A percentile compares a stretch with the other conserved stretches of the same genome.
These are phyloP conservation scores for Monopterus albus DNA, from an alignment of 2,113 vertebrate species.

Conservation along the genomic window DNA sequence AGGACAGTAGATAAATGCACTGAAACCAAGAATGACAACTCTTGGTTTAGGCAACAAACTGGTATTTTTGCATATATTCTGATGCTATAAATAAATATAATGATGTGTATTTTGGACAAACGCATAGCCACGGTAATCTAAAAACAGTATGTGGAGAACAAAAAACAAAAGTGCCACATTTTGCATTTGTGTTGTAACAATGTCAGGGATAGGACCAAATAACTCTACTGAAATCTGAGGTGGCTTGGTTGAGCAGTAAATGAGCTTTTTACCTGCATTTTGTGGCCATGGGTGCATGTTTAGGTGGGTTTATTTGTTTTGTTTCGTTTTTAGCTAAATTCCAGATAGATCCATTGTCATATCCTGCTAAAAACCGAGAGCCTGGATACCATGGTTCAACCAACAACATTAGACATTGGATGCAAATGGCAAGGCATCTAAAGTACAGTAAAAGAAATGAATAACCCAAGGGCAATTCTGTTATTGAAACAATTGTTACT, in stretches of 20 bases:
- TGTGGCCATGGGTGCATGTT: background rate
- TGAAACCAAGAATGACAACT: background rate
- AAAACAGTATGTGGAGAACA: too few relatives aligned
- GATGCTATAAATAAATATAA: too few relatives aligned
- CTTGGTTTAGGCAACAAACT: background rate
- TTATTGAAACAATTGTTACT: background rate
- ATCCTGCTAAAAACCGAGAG: background rate
- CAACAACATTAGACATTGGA: background rate
- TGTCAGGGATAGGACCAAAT: too few relatives aligned
- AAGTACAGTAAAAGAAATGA: background rate
- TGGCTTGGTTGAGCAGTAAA: too few relatives aligned
- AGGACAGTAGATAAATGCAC: background rate
- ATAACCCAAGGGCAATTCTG: background rate
- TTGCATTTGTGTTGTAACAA: too few relatives aligned
- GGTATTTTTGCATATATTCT: background rate
- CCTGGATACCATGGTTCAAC: background rate
- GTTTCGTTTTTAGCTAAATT: background rate
- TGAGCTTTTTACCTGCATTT: too few relatives aligned
- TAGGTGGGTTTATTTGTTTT: background rate
- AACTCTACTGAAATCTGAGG: too few relatives aligned
- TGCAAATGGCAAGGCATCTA: background rate
- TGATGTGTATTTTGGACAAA: too few relatives aligned
- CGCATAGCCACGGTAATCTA: too few relatives aligned
- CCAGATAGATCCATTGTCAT: background rate
- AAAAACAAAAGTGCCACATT: too few relatives aligned